Base-by-base conservation (phyloP, 2,888 invertebrate genomes). In the Pycnomerus fuliginosus region DNA sequence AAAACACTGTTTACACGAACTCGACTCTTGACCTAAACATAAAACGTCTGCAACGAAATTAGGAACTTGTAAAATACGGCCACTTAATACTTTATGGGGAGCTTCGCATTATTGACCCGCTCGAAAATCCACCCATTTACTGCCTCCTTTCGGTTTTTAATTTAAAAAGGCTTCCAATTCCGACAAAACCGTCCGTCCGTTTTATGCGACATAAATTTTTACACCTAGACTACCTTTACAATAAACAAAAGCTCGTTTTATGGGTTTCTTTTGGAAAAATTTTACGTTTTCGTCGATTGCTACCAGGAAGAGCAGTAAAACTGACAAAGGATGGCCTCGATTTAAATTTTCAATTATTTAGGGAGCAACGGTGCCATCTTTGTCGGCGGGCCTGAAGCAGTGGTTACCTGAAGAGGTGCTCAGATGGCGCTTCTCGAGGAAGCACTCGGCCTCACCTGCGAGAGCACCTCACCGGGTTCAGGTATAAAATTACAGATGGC, bases 21-120 rank as follows among this genome's bases (percentile, higher is more conserved):
- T 17, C 32, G 32, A 32, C 32, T 20, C 32, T 32, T 32, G 32
- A 32, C 20, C 32, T 13, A 22, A 22, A 22, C 32, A 32, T 32
- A 22, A 48, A 47, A 44, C 24, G 41, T 44, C 48, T 14, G 20
- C 44, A 36, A 27, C 44, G 40, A 48, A 48, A 44, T 40, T 39
- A 23, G n/a, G 15, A 32, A 32, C 38, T 16, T 36, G 34, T 34
- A 33, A 41, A 48, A 48, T 41, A 48, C 31, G 20, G 35, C 32
- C 32, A 32, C 32, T 30, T 30, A 30, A 8, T 11, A 28, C 30
- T 32, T 32, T 32, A 32, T 16, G 32, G 10, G 32, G 11, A 15
- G 2, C 28, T 14, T 14, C 22, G 14, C 20, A 32, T 32, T 16
- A 32, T 32, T 32, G 16, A 16, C 14, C 32, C 32, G 22, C 32